A percentile compares a stretch with the other conserved stretches of the same genome.
Conservation (phyloP, 2,888 invertebrate species). For the Aporophyla lueneburgensis region DNA sequence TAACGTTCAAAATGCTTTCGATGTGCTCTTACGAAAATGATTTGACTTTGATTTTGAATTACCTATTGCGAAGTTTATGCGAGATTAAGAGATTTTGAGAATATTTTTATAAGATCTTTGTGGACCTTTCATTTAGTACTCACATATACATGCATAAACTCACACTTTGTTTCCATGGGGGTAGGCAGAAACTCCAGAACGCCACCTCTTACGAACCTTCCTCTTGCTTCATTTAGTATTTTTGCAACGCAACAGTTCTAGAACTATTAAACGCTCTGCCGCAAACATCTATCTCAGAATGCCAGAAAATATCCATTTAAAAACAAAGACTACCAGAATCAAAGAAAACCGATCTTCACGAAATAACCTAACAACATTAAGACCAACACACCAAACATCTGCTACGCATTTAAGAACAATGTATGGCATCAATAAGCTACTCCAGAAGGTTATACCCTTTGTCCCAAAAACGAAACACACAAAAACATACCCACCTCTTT, state of each 20-base stretch:
- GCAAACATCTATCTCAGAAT: slow-evolving; percentile 21
- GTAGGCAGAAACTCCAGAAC: neutral
- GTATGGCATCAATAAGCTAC: slow-evolving; percentile 80
- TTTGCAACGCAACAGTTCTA: neutral
- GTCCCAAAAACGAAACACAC: slow-evolving; percentile 61
- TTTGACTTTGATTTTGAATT: too few relatives aligned
- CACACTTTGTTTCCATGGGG: too few relatives aligned
- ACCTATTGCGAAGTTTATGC: too few relatives aligned
- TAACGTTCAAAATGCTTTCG: too few relatives aligned
- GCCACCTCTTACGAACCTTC: too few relatives aligned
- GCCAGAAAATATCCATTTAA: neutral
- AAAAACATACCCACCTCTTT: slow-evolving; percentile 65
- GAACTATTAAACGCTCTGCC: neutral
- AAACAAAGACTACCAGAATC: neutral
- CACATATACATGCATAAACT: too few relatives aligned
- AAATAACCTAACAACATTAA: slow-evolving; percentile 67
- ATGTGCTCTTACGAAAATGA: too few relatives aligned
- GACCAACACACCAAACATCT: slow-evolving; percentile 72
- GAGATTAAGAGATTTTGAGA: too few relatives aligned
- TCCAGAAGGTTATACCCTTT: slow-evolving; percentile 73
- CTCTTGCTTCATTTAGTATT: too few relatives aligned
- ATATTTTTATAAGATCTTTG: too few relatives aligned
- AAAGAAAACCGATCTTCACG: slow-evolving; percentile 41
- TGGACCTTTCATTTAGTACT: too few relatives aligned
- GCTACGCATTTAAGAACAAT: slow-evolving; percentile 78